Evolutionary conservation across 2,888 invertebrate genomes (phyloP).

Genomic region (Ctena decussata): DNA sequence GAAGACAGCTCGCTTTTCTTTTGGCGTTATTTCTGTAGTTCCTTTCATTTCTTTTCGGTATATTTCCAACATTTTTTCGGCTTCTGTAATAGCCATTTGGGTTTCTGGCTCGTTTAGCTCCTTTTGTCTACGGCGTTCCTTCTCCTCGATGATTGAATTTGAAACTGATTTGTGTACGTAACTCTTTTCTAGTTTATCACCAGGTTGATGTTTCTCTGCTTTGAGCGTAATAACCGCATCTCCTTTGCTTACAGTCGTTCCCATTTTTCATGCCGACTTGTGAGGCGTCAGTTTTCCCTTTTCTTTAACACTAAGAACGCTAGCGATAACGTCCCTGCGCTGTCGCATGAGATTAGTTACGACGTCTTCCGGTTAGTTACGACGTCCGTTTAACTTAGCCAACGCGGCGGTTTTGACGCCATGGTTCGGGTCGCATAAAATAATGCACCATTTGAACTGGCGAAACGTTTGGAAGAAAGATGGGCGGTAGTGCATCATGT

Average conservation of each 20-base stretch:
- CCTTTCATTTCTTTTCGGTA: slow-evolving; percentile 24
- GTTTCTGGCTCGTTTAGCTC: slow-evolving; percentile 1
- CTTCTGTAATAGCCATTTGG: slow-evolving; percentile 28
- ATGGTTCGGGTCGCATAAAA: too few species aligned
- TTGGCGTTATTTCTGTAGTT: background rate
- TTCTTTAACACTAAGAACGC: too few species aligned
- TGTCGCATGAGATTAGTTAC: background rate
- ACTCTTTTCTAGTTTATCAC: background rate
- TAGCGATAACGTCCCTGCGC: background rate
- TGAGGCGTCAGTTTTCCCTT: too few species aligned
- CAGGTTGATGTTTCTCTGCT: background rate
- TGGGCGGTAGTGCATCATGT: background rate
- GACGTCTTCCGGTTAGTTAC: background rate
- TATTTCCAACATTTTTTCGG: slow-evolving; percentile 38
- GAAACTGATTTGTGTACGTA: background rate
- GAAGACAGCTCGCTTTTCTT: too few species aligned
- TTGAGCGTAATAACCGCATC: background rate
- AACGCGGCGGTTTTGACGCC: too few species aligned
- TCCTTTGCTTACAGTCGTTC: background rate
- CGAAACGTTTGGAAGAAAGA: background rate
- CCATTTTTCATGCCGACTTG: background rate
- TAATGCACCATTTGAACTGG: too few species aligned
- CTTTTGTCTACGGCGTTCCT: background rate
- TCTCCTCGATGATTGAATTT: background rate
- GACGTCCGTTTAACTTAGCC: too few species aligned